Percentiles rank a stretch among this genome's conserved stretches.
Conservation (phyloP, 2,113 vertebrate species). For the Donacobius atricapilla region DNA sequence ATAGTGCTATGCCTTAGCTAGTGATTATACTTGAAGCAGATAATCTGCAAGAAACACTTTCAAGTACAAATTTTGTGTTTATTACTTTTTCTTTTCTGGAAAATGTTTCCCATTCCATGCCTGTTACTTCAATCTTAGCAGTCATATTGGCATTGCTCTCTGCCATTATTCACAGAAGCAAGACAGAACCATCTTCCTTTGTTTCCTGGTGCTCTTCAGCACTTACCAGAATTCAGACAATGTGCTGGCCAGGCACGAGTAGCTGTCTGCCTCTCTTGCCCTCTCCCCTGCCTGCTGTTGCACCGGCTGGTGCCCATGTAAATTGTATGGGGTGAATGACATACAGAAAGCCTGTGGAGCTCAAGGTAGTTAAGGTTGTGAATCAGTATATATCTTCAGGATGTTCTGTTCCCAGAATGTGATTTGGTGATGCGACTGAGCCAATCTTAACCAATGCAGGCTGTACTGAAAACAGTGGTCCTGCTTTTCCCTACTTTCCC, state of each 20-base stretch:
- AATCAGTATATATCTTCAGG: background rate
- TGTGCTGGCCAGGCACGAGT: background rate
- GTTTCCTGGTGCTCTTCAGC: background rate
- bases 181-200: background rate
- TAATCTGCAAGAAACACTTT: background rate
- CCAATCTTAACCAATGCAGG: background rate
- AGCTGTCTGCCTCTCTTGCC: background rate
- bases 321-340: background rate
- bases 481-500: background rate
- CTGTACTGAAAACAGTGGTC: background rate
- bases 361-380: background rate
- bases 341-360: background rate
- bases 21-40: background rate
- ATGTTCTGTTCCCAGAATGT: background rate
- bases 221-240: background rate
- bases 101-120: background rate
- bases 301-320: background rate
- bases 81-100: background rate
- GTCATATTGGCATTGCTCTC: fast-evolving
- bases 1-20: background rate
- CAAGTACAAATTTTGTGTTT: background rate
- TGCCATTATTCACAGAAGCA: background rate
- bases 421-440: background rate
- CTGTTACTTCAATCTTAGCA: background rate
- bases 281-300: background rate